These are phyloP conservation scores for Zapornia atra DNA, from an alignment of 2,113 vertebrate genomes.

Conservation along the genomic window DNA sequence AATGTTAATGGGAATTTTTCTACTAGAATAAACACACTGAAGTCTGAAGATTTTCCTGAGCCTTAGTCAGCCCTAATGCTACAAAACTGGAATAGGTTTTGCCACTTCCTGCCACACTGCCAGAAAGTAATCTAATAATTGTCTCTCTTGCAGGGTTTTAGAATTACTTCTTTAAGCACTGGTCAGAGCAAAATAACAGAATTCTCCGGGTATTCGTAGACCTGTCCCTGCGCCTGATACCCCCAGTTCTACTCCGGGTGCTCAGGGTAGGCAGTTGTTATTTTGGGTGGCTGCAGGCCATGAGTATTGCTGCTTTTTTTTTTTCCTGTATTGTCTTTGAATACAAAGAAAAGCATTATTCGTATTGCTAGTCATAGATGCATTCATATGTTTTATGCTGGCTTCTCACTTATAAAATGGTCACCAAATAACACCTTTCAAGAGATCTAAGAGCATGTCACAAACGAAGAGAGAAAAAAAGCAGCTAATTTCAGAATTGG, in stretches of 20 bases:
- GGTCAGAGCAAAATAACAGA: not conserved
- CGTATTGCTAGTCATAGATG: fast-evolving
- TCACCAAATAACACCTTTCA: not conserved
- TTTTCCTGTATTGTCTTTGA: not conserved
- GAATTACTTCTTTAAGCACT: not conserved
- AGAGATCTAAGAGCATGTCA: not conserved
- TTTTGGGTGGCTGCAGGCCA: not conserved
- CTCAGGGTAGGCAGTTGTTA: not conserved
- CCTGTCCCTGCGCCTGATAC: not conserved
- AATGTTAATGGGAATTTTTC: not conserved
- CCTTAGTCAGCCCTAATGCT: not conserved
- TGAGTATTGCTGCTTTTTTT: not conserved
- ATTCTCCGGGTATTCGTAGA: fast-evolving
- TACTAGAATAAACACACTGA: not conserved
- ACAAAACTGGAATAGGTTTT: not conserved
- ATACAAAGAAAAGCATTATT: not conserved
- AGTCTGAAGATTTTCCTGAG: not conserved
- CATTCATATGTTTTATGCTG: not conserved
- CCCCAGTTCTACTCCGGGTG: not conserved
- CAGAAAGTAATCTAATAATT: not conserved
- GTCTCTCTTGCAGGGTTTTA: not conserved
- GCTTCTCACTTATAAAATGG: not conserved
- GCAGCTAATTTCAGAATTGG: not conserved
- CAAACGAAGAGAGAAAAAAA: not conserved
- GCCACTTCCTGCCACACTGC: not conserved